These are phyloP conservation scores for Gavia stellata DNA, from an alignment of 2,113 vertebrate genomes.

Conservation along the genomic window DNA sequence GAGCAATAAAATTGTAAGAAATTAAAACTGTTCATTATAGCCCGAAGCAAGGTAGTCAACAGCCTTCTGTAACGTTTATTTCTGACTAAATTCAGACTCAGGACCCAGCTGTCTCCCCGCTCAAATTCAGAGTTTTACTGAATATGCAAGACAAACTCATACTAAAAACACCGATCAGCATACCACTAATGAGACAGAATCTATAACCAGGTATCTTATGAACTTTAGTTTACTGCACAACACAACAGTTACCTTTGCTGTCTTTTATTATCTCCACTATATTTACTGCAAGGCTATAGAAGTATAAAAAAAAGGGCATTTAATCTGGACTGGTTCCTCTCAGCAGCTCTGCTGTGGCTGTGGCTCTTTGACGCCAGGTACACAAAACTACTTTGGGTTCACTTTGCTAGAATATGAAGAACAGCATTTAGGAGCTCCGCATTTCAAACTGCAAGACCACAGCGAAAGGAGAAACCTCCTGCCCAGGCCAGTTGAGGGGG, in stretches of 20 bases:
- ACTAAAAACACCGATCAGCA: not conserved
- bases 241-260: not conserved
- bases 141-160: not conserved
- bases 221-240: not conserved
- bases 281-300: not conserved
- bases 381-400: not conserved
- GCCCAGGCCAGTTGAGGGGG: not conserved
- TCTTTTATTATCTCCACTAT: not conserved
- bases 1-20: not conserved
- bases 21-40: not conserved
- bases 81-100: not conserved
- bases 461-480: not conserved
- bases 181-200: not conserved
- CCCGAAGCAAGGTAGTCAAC: not conserved
- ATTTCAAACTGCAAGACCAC: not conserved
- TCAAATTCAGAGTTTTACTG: not conserved
- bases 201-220: rapidly evolving
- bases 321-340: not conserved
- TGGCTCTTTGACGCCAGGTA: not conserved
- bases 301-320: no score
- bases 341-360: not conserved
- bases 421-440: not conserved
- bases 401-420: not conserved
- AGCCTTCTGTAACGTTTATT: not conserved
- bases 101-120: not conserved